Percentiles rank a stretch among this genome's conserved stretches.
These are phyloP conservation scores for Oxygymnocypris stewartii DNA, from an alignment of 2,113 vertebrate genomes.

Conservation along the genomic window DNA sequence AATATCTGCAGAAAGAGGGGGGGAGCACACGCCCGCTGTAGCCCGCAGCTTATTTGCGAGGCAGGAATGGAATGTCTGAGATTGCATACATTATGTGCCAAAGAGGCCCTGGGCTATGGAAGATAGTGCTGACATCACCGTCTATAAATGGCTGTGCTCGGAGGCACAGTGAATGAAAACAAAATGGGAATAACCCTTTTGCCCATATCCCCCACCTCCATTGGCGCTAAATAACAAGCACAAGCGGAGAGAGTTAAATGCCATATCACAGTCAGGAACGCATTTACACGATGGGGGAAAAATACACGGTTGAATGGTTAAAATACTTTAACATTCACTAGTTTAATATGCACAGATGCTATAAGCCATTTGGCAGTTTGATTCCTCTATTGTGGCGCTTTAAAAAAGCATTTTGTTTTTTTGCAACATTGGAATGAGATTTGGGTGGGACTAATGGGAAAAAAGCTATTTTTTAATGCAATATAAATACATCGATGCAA, in stretches of 20 bases:
- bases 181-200: slow-evolving; percentile 71
- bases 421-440: not conserved
- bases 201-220: slow-evolving; percentile 30
- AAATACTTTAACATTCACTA: not conserved
- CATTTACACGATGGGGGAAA: not conserved
- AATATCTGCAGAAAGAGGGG: slow-evolving; percentile 59
- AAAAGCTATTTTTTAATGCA: not conserved
- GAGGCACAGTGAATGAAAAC: slow-evolving; percentile 70
- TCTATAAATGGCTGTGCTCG: slow-evolving; percentile 72
- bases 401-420: not conserved
- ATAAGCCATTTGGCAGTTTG: not conserved
- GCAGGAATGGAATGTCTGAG: slow-evolving; percentile 75
- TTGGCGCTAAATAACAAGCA: slow-evolving; percentile 37
- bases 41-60: slow-evolving; percentile 70
- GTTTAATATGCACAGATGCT: not conserved
- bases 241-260: slow-evolving; percentile 12
- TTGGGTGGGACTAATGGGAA: not conserved
- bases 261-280: slow-evolving; percentile 21
- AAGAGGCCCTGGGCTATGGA: slow-evolving; percentile 70
- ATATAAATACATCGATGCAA: not conserved
- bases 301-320: not conserved
- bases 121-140: slow-evolving; percentile 82
- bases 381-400: too few relatives aligned
- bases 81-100: slow-evolving; percentile 77
- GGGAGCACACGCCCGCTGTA: slow-evolving; percentile 72